Base-by-base conservation (phyloP, 2,797 vertebrate species). In the Squalus acanthias region DNA sequence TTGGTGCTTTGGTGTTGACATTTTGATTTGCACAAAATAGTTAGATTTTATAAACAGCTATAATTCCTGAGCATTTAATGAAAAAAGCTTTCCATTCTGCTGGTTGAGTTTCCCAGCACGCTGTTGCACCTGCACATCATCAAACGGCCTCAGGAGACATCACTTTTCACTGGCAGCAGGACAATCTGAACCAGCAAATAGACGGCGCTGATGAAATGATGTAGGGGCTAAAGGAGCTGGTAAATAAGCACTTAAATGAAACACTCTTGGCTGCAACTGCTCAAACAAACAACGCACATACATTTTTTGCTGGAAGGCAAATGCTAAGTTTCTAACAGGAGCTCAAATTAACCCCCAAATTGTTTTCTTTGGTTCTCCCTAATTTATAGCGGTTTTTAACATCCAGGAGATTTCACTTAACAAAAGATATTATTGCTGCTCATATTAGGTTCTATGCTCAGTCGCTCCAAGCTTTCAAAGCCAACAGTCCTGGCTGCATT, bases 221-320 rank as follows among this genome's bases (percentile, higher is more conserved):
- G 63, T 65, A 50, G 60, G 6, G 88, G 89, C 33, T 65, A 65
- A n/a, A 92, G 15, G 63, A 93, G 39, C n/a, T 46, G 65, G n/a
- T 93, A 69, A 93, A 93, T 93, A 93, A 46, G 65, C 91, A 46
- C n/a, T 67, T 10, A 93, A 67, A 93, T 69, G 20, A 67, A 46
- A 46, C 63, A 69, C n/a, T 22, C 46, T 39, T 93, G 65, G 65
- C n/a, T 46, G 91, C 8, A 12, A 69, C 65, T 13, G 63, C 39
- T 9, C n/a, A 46, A 65, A 24, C 24, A 39, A 46, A 69, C 22
- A 24, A 29, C 7, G 24, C 67, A 33, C n/a, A 12, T 67, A 39
- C 0, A 93, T 24, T 93, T 69, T 39, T 46, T 46, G 65, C 33
- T 39, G n/a, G 89, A 5, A 92, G 89, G 63, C 20, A 67, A 93